Percentiles rank a stretch among this genome's conserved stretches.
These are phyloP conservation scores for Enteromius argenteus DNA, from an alignment of 2,797 vertebrate genomes.

Conservation along the genomic window DNA sequence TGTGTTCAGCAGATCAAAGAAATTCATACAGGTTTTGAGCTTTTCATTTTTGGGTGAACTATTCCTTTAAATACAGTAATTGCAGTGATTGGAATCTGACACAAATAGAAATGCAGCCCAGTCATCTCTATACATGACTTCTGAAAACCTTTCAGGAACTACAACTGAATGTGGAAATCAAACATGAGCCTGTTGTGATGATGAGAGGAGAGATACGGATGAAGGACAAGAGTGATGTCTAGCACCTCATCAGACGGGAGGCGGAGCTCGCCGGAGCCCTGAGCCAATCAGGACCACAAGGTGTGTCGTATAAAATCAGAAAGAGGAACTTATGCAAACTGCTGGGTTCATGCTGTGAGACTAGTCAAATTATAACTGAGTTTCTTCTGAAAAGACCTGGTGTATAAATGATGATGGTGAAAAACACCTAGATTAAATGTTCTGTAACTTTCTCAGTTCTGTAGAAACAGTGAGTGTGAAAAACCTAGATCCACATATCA, in stretches of 20 bases:
- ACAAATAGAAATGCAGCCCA: background rate
- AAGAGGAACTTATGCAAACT: background rate
- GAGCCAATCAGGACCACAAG: slow-evolving; percentile 91
- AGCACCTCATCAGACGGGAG: slow-evolving; percentile 94
- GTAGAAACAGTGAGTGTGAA: background rate
- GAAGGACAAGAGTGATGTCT: slow-evolving; percentile 96
- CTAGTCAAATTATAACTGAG: background rate
- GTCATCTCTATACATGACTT: background rate
- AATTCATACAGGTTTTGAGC: too few relatives aligned
- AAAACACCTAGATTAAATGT: background rate
- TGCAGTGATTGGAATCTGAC: background rate
- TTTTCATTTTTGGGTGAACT: too few relatives aligned
- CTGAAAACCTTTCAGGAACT: background rate
- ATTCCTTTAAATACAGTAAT: background rate
- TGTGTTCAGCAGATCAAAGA: too few relatives aligned
- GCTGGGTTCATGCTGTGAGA: background rate
- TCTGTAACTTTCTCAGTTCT: background rate
- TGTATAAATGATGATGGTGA: background rate
- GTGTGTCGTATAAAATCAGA: slow-evolving; percentile 65
- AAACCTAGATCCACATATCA: background rate
- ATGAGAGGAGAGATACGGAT: slow-evolving; percentile 86
- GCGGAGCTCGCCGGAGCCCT: slow-evolving; percentile 86
- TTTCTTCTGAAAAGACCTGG: background rate
- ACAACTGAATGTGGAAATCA: background rate
- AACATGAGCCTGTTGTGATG: slow-evolving; percentile 3